A percentile compares a stretch with the other conserved stretches of the same genome.
Evolutionary conservation across 2,797 vertebrate species (phyloP).

Genomic region (Anas acuta): DNA sequence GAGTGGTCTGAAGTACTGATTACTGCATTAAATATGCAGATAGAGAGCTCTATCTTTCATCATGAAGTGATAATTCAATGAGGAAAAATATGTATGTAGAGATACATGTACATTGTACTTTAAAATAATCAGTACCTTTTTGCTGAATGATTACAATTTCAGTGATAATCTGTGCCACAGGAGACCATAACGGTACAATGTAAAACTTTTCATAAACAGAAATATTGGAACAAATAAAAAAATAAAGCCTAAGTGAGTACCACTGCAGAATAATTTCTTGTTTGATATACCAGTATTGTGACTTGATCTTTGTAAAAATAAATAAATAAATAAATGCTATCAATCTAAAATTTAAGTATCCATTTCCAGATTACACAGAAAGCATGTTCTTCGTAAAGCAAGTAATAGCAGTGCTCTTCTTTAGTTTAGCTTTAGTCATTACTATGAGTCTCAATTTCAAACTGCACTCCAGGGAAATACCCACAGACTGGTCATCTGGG

Average conservation of each 20-base stretch:
- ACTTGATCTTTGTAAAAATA: not conserved
- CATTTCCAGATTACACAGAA: conserved; percentile 15
- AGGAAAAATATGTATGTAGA: accelerated
- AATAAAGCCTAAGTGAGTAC: accelerated
- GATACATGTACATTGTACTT: not conserved
- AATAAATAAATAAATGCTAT: not conserved
- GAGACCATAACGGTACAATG: not conserved
- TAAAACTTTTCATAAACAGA: not conserved
- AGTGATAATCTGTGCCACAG: not conserved
- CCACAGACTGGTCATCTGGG: not conserved
- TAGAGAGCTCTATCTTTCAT: not conserved
- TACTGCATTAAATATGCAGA: not conserved
- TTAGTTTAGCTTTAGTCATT: not conserved
- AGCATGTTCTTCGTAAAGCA: not conserved
- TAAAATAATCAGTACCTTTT: not conserved
- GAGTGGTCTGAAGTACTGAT: not conserved
- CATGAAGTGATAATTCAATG: not conserved
- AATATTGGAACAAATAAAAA: not conserved
- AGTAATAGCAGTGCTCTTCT: not conserved
- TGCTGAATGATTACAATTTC: not conserved
- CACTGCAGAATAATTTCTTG: not conserved
- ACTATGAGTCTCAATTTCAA: conserved; percentile 24
- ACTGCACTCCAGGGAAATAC: conserved; percentile 23
- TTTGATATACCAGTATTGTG: not conserved
- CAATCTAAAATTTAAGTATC: not conserved